Evolutionary conservation across 2,888 invertebrate species (phyloP).

Genomic region (Spodoptera littoralis): DNA sequence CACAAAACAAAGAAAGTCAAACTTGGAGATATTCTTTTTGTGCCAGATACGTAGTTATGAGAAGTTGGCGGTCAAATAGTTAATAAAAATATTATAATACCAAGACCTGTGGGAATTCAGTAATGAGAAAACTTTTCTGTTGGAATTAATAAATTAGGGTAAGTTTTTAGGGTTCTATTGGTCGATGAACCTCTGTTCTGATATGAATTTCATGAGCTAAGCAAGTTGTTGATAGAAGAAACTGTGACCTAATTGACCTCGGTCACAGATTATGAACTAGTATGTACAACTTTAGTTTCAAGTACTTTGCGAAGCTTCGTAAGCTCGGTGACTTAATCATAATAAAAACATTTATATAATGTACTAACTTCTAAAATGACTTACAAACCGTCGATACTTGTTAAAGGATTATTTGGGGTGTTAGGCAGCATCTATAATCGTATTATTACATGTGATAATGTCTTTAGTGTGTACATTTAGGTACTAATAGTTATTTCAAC

Average conservation of each 20-base stretch:
- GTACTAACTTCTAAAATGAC: not conserved
- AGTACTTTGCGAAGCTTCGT: too few species aligned
- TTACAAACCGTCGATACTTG: too few species aligned
- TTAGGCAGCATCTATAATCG: too few species aligned
- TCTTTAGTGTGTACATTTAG: too few species aligned
- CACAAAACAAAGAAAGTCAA: constrained; percentile 19
- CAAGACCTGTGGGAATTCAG: constrained; percentile 58
- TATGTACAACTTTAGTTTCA: too few species aligned
- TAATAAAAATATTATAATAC: constrained; percentile 64
- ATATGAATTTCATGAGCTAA: constrained; percentile 52
- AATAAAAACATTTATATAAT: too few species aligned
- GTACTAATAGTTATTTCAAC: too few species aligned
- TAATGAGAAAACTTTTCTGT: constrained; percentile 71
- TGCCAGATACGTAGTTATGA: constrained; percentile 15
- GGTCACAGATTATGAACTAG: not conserved
- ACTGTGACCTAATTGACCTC: constrained; percentile 7
- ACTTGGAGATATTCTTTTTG: constrained; percentile 4
- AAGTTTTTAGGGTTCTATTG: constrained; percentile 64
- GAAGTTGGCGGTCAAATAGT: constrained; percentile 29
- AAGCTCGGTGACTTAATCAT: too few species aligned
- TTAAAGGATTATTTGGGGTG: too few species aligned
- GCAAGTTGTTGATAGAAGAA: constrained; percentile 21
- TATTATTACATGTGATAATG: too few species aligned
- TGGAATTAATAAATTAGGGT: constrained; percentile 68
- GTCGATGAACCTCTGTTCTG: constrained; percentile 50